These are phyloP conservation scores for Drepana arcuata DNA, from an alignment of 1,140 invertebrate species.

Conservation along the genomic window DNA sequence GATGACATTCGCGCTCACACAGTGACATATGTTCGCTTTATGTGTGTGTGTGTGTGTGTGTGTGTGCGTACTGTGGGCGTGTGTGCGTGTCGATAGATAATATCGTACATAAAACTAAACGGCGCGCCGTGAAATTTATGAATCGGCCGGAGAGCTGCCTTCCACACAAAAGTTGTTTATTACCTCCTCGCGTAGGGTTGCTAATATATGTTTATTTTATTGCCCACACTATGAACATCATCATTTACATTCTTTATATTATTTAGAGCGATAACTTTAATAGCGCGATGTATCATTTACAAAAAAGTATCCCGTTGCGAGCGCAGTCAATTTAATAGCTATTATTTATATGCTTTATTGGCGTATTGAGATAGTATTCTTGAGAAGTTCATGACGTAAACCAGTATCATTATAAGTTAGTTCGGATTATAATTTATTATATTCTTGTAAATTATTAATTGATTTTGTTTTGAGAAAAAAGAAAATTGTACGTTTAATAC, in stretches of 20 bases:
- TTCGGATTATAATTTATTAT: no score
- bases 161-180: slow-evolving; percentile 66
- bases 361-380: slow-evolving; percentile 13
- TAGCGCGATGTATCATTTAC: slow-evolving; percentile 43
- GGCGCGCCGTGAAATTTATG: slow-evolving; percentile 59
- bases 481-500: no score
- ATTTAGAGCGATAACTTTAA: slow-evolving; percentile 45
- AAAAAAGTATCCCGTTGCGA: slow-evolving; percentile 40
- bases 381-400: no score
- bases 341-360: slow-evolving; percentile 47
- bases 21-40: no score
- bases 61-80: no score
- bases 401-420: no score
- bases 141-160: slow-evolving; percentile 52
- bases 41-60: slow-evolving; percentile 5
- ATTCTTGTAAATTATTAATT: no score
- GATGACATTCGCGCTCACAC: no score
- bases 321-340: slow-evolving; percentile 44
- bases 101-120: slow-evolving; percentile 58
- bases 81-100: slow-evolving; percentile 49
- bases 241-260: slow-evolving; percentile 56
- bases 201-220: slow-evolving; percentile 55
- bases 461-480: no score
- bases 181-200: slow-evolving; percentile 42
- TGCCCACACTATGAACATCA: slow-evolving; percentile 38